These are phyloP conservation scores for Mamestra configurata DNA, from an alignment of 1,140 invertebrate species.

Conservation along the genomic window DNA sequence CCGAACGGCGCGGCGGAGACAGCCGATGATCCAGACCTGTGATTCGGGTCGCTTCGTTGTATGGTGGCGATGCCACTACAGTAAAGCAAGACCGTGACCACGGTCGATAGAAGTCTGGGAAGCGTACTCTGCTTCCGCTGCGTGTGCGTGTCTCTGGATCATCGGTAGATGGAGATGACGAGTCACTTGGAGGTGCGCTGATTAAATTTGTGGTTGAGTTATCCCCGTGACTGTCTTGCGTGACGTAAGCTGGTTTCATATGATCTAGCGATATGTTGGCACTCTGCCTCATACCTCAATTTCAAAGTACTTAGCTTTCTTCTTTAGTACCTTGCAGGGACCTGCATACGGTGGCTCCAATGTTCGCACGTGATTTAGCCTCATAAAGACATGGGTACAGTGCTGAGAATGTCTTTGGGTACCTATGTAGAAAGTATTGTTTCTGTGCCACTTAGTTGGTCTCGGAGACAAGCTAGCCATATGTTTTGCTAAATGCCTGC, in stretches of 20 bases:
- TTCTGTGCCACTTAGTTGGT: neutral
- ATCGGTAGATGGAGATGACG: neutral
- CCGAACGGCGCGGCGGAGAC: too few species aligned
- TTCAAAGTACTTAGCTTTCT: slow-evolving; percentile 65
- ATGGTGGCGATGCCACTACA: too few species aligned
- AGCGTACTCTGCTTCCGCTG: neutral
- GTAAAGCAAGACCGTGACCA: neutral
- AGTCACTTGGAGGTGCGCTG: too few species aligned
- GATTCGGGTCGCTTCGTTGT: too few species aligned
- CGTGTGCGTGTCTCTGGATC: neutral
- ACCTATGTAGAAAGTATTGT: slow-evolving; percentile 58
- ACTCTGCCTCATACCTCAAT: slow-evolving; percentile 62
- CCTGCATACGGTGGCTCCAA: slow-evolving; percentile 79
- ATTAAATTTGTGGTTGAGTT: too few species aligned
- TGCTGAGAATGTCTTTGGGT: slow-evolving; percentile 53
- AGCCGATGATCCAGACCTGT: too few species aligned
- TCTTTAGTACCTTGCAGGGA: slow-evolving; percentile 70
- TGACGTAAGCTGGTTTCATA: slow-evolving; percentile 73
- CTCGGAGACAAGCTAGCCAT: too few species aligned
- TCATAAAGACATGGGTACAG: slow-evolving; percentile 69
- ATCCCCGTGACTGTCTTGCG: neutral
- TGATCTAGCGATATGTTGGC: slow-evolving; percentile 66
- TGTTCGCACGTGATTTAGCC: slow-evolving; percentile 68
- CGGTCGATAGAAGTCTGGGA: neutral
- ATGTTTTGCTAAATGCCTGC: neutral